Evolutionary conservation across 2,888 invertebrate genomes (phyloP).

Genomic region (Andrena dorsata): DNA sequence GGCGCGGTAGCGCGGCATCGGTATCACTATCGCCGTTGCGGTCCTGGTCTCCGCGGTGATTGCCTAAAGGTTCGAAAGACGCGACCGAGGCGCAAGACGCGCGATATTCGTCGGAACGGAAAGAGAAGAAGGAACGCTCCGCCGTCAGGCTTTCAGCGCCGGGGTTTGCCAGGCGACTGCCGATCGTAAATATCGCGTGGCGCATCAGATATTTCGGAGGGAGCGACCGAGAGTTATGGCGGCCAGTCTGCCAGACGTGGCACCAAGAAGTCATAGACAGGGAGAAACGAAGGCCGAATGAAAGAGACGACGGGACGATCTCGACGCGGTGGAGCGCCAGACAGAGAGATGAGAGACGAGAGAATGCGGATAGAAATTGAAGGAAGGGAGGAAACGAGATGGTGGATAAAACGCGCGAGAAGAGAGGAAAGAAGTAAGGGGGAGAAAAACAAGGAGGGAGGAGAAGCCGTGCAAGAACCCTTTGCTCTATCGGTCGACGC

Average conservation of each 20-base stretch:
- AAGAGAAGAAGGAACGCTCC: conserved; percentile 49
- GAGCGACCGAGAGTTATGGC: conserved; percentile 77
- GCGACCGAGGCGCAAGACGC: conserved; percentile 43
- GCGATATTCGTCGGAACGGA: conserved; percentile 28
- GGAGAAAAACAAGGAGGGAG: conserved; percentile 31
- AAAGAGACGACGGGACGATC: conserved; percentile 25
- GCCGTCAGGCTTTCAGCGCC: conserved; percentile 73
- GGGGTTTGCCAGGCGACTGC: conserved; percentile 68
- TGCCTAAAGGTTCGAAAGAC: conserved; percentile 26
- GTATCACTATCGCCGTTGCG: conserved; percentile 35
- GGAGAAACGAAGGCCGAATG: conserved; percentile 46
- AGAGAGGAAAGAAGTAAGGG: conserved; percentile 28
- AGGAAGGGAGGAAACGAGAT: not conserved
- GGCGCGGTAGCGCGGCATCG: conserved; percentile 7
- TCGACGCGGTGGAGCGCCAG: not conserved
- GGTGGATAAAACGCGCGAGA: conserved; percentile 28
- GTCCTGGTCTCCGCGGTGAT: conserved; percentile 27
- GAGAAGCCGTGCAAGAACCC: conserved; percentile 51
- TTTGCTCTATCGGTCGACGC: conserved; percentile 60
- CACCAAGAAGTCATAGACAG: conserved; percentile 68
- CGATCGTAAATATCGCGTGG: conserved; percentile 79
- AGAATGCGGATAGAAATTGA: conserved; percentile 8
- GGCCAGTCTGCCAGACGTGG: conserved; percentile 72
- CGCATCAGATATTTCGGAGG: conserved; percentile 78
- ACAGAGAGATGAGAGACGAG: conserved; percentile 12